Evolutionary conservation across 2,888 invertebrate genomes (phyloP).

Genomic region (Pseudolycoriella hygida): DNA sequence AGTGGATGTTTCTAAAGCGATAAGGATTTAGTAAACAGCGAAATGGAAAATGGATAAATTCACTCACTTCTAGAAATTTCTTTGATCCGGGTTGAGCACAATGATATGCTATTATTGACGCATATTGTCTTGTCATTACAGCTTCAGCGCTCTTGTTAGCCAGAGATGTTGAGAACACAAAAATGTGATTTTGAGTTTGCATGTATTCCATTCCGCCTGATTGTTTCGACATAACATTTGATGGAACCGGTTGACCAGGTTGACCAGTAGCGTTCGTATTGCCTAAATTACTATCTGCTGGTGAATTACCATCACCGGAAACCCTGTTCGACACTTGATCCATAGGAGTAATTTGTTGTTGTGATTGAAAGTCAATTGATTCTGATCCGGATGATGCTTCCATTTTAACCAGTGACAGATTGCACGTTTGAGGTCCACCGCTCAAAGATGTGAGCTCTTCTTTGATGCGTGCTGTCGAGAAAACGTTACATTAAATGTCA

Average conservation of each 20-base stretch:
- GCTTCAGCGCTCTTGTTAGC: slow-evolving; percentile 92
- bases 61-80: slow-evolving; percentile 76
- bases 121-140: slow-evolving; percentile 74
- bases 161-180: slow-evolving; percentile 86
- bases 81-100: slow-evolving; percentile 91
- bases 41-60: slow-evolving; percentile 3
- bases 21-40: slow-evolving; percentile 15
- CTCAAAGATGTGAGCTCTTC: not conserved
- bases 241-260: slow-evolving; percentile 1
- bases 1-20: slow-evolving; percentile 71
- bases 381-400: not conserved
- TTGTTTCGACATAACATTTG: slow-evolving; percentile 8
- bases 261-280: not conserved
- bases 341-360: not conserved
- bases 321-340: too few species aligned
- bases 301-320: too few species aligned
- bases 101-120: slow-evolving; percentile 86
- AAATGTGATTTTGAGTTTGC: slow-evolving; percentile 96
- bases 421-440: not conserved
- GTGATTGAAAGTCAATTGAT: not conserved
- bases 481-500: not conserved
- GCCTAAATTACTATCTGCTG: not conserved
- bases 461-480: not conserved
- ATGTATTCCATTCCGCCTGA: slow-evolving; percentile 33
- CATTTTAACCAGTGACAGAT: not conserved